Evolutionary conservation across 2,888 invertebrate genomes (phyloP).

Genomic region (Lithophane socia): DNA sequence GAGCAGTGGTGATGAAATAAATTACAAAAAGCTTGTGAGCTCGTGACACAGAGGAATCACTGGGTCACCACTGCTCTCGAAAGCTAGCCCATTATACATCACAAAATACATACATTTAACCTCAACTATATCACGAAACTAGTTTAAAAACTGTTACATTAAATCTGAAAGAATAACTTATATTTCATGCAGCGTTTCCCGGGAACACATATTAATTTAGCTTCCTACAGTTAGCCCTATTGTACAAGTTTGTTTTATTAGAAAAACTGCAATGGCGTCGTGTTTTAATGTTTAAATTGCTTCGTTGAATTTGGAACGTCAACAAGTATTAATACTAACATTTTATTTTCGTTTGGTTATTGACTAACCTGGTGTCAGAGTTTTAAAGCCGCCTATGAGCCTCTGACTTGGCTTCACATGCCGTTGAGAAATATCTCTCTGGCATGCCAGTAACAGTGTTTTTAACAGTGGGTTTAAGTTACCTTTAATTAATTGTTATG

Average conservation of each 20-base stretch:
- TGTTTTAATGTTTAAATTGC: not conserved
- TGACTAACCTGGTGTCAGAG: too few relatives aligned
- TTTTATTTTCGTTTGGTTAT: too few relatives aligned
- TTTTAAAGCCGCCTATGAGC: too few relatives aligned
- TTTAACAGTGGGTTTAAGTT: not conserved
- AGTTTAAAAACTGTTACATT: not conserved
- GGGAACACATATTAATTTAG: slow-evolving; percentile 17
- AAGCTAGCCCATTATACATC: not conserved
- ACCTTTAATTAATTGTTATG: not conserved
- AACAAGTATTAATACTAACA: not conserved
- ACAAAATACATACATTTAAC: not conserved
- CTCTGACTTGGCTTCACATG: too few relatives aligned
- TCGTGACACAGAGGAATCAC: not conserved
- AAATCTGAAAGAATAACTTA: slow-evolving; percentile 8
- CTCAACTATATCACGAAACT: not conserved
- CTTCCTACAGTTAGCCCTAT: slow-evolving; percentile 11
- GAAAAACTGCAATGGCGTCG: slow-evolving; percentile 16
- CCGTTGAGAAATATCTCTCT: too few relatives aligned
- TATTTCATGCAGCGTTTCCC: slow-evolving; percentile 1
- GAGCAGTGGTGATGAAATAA: not conserved
- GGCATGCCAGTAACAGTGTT: too few relatives aligned
- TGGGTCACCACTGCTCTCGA: too few relatives aligned
- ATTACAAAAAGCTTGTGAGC: not conserved
- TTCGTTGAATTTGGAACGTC: not conserved
- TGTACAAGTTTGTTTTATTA: slow-evolving; percentile 31